These are phyloP conservation scores for Apeltes quadracus DNA, from an alignment of 2,113 vertebrate genomes.

Conservation along the genomic window DNA sequence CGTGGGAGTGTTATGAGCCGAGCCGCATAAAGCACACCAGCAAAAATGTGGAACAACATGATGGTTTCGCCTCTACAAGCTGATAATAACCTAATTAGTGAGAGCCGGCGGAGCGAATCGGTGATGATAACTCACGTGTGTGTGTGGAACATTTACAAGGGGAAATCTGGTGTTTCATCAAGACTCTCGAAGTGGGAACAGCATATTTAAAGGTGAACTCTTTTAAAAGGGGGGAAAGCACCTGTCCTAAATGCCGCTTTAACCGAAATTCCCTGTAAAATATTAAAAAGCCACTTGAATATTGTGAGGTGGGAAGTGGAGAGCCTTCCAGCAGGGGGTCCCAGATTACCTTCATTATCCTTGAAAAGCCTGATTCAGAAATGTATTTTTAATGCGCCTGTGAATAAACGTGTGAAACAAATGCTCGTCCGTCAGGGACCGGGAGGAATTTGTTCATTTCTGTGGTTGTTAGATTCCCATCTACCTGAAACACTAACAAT, in stretches of 20 bases:
- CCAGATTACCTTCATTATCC: constrained; percentile 55
- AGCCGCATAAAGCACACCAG: not conserved
- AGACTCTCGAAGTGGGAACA: not conserved
- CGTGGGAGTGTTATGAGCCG: not conserved
- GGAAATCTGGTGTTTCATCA: constrained; percentile 15
- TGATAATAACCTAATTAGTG: constrained; percentile 49
- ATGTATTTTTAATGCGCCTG: constrained; percentile 35
- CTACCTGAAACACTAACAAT: constrained; percentile 38
- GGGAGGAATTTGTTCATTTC: constrained; percentile 40
- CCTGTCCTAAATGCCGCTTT: constrained; percentile 24
- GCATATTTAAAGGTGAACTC: constrained; percentile 10
- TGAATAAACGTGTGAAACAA: constrained; percentile 39
- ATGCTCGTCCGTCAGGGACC: constrained; percentile 26
- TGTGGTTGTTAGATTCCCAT: constrained; percentile 39
- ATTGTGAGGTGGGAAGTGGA: constrained; percentile 29
- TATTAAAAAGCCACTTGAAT: constrained; percentile 38
- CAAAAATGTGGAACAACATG: constrained; percentile 15
- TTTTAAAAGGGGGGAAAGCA: not conserved
- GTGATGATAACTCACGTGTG: constrained; percentile 1
- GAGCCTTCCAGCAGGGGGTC: constrained; percentile 22
- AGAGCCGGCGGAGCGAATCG: constrained; percentile 9
- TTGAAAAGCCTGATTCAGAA: constrained; percentile 45
- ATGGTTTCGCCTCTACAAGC: constrained; percentile 5
- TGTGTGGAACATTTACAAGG: not conserved
- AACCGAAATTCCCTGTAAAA: constrained; percentile 25